phyloP scores from a whole-genome alignment of 1,140 invertebrate genomes.

The Drosophila pandora region DNA sequence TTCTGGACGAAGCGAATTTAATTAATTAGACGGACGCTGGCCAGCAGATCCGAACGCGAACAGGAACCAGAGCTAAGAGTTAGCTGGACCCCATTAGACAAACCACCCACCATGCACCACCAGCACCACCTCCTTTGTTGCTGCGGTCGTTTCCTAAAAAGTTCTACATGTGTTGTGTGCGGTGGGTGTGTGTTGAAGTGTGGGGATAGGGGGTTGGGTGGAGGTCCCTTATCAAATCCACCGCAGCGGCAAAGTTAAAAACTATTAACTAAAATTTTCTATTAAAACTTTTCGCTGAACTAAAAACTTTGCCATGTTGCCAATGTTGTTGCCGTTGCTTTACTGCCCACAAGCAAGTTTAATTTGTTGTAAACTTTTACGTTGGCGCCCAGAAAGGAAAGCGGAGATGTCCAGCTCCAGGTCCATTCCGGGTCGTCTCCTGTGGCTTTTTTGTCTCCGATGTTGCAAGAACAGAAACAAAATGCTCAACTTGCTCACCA shows the following conservation, averaged over 20 bases:
- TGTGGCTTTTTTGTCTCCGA: constrained; percentile 42
- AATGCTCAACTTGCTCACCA: constrained; percentile 54
- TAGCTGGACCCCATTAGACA: constrained; percentile 31
- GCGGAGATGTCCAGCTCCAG: constrained; percentile 31
- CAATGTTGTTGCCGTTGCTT: constrained; percentile 48
- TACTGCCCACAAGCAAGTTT: constrained; percentile 73
- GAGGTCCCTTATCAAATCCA: constrained; percentile 77
- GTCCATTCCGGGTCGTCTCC: constrained; percentile 40
- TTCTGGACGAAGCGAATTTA: constrained; percentile 70
- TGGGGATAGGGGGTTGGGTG: neutral
- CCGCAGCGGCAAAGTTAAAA: constrained; percentile 69
- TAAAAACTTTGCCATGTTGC: constrained; percentile 51
- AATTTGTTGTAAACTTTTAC: constrained; percentile 79
- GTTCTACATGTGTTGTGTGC: constrained; percentile 62
- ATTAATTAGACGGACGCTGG: constrained; percentile 68
- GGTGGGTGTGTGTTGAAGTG: constrained; percentile 31
- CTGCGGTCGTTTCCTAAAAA: constrained; percentile 56
- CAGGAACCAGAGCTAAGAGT: constrained; percentile 8
- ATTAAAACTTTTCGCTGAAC: constrained; percentile 72
- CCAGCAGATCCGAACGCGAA: constrained; percentile 6
- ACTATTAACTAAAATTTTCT: constrained; percentile 82
- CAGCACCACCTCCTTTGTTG: constrained; percentile 12
- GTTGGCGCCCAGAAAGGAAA: constrained; percentile 57
- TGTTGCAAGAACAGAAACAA: constrained; percentile 45
- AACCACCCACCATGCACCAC: constrained; percentile 1